Base-by-base conservation (phyloP, 2,888 invertebrate species). In the Villa cingulata region DNA sequence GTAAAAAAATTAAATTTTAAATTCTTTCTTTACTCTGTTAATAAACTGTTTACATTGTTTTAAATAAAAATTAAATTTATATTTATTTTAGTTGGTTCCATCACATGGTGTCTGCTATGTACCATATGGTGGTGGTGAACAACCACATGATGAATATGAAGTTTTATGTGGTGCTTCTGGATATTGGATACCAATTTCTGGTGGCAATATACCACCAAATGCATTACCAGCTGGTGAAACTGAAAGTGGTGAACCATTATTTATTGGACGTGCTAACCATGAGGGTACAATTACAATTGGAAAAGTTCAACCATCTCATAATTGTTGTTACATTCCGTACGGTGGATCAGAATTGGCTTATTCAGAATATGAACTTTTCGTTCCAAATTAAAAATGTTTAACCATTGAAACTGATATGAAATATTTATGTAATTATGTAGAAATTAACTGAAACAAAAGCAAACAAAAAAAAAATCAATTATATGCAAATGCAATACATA, bases 281-380 rank as follows among this genome's bases (percentile, higher is more conserved):
- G 85, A 87, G 56, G 86, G 82, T 49, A 77, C 81, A 50, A 54
- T 85, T 41, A 86, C 86, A 20, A 74, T 81, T 23, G 88, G 89
- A 59, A 89, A 90, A 70, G 81, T 90, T 2, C 89, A 90, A 58
- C 80, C 82, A 36, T 85, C 85, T 10, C 88, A 88, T 61, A 82
- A 77, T 23, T 80, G 81, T 46, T 81, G 83, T 64, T 90, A 90
- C 75, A 86, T 90, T 68, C 78, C 89, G 15, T 90, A 79, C 62
- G 86, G 72, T 1, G 88, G 89, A 39, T 75, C 80, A 58, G 90
- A 90, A 63, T 65, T 87, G 48, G 78, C 81, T 43, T 86, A 81
- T 73, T 75, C 77, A n/a, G 83, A 86, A 44, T 90, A 83, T 62
- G 89, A 90, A 72, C 71, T 90, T 57, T 78, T 88, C 46, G 59